A percentile compares a stretch with the other conserved stretches of the same genome.
Evolutionary conservation across 2,888 invertebrate species (phyloP).

Genomic region (Diarsia rubi): DNA sequence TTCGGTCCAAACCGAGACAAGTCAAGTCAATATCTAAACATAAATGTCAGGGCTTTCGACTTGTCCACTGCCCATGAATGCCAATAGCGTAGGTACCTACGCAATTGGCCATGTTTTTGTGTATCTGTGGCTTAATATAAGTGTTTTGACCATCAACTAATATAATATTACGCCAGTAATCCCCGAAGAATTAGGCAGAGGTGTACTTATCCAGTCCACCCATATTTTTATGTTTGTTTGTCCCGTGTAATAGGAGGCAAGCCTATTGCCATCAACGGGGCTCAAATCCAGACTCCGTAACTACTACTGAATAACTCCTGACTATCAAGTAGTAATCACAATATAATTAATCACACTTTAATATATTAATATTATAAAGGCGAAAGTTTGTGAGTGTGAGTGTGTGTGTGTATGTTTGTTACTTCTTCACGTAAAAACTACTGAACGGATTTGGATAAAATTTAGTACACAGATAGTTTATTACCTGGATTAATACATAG

Average conservation of each 20-base stretch:
- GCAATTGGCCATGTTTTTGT: neutral
- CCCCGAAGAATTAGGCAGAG: neutral
- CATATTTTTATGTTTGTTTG: neutral
- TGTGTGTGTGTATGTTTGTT: too few relatives aligned
- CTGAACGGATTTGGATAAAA: too few relatives aligned
- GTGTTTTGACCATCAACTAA: neutral
- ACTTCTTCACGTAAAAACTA: too few relatives aligned
- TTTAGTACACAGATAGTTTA: too few relatives aligned
- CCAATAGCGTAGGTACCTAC: neutral
- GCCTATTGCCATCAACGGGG: neutral
- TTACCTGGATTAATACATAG: too few relatives aligned
- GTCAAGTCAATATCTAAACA: neutral
- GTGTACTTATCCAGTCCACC: too few relatives aligned
- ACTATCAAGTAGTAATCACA: neutral
- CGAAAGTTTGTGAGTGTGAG: too few relatives aligned
- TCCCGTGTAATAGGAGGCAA: neutral
- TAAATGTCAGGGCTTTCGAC: conserved; percentile 8
- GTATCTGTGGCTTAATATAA: neutral
- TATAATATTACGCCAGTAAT: neutral
- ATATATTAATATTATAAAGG: too few relatives aligned
- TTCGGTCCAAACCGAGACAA: neutral
- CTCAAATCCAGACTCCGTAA: too few relatives aligned
- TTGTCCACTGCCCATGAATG: neutral
- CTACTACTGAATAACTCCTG: neutral
- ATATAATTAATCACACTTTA: too few relatives aligned